Evolutionary conservation across 2,113 vertebrate genomes (phyloP).

Genomic region (Misgurnus mizolepis): DNA sequence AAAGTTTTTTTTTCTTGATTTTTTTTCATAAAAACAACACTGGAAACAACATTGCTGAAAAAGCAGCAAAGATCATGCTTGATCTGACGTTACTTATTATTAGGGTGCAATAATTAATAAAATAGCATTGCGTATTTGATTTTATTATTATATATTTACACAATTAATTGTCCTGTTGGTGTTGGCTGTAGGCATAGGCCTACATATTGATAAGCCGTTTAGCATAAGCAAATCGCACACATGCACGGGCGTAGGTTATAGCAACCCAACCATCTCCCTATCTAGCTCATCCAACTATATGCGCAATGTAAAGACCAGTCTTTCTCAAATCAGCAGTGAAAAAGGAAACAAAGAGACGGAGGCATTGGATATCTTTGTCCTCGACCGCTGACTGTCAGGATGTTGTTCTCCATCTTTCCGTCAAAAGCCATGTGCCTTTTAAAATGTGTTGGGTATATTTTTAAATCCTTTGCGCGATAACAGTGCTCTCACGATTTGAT

Average conservation of each 20-base stretch:
- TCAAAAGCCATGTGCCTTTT: background rate
- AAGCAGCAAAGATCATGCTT: too few relatives aligned
- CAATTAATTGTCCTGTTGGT: background rate
- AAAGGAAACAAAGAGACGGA: background rate
- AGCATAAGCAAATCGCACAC: background rate
- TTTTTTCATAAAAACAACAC: background rate
- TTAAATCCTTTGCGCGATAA: too few relatives aligned
- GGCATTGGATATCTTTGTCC: constrained; percentile 20
- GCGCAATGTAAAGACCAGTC: background rate
- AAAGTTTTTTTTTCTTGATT: background rate
- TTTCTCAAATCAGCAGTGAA: background rate
- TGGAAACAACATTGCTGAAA: background rate
- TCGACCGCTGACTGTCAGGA: constrained; percentile 2
- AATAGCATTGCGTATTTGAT: background rate
- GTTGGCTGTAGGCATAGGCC: too few relatives aligned
- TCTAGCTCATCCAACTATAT: background rate
- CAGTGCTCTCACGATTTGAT: too few relatives aligned
- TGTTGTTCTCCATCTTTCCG: constrained; percentile 5
- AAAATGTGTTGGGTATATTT: too few relatives aligned
- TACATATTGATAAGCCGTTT: background rate
- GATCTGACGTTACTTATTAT: too few relatives aligned
- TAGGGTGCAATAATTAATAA: background rate
- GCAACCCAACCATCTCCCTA: background rate
- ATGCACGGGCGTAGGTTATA: background rate
- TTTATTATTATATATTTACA: background rate